These are phyloP conservation scores for Spongilla lacustris DNA, from an alignment of 37 sponge, comb jelly and placozoan genomes.

Conservation along the genomic window DNA sequence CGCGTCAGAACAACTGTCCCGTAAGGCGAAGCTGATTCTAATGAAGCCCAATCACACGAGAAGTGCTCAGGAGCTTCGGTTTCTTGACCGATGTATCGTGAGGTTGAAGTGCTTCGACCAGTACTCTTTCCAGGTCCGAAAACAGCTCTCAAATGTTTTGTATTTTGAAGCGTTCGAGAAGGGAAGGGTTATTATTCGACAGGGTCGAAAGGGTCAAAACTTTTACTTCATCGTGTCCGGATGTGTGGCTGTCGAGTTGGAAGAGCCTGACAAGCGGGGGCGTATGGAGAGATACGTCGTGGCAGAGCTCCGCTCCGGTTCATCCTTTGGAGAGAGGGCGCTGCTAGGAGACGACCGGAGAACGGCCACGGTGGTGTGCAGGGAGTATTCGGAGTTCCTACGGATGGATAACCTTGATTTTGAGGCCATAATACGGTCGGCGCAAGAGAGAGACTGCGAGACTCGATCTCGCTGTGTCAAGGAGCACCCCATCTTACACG, in stretches of 20 bases:
- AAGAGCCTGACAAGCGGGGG: conserved; percentile 48
- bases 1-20: conserved; percentile 38
- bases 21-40: conserved; percentile 61
- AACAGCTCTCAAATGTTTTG: conserved; percentile 65
- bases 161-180: conserved; percentile 70
- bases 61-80: conserved; percentile 50
- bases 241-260: conserved; percentile 62
- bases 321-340: conserved; percentile 87
- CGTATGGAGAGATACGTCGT: conserved; percentile 38
- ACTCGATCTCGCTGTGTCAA: conserved; percentile 28
- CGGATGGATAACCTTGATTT: conserved; percentile 73
- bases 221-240: conserved; percentile 89
- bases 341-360: conserved; percentile 51
- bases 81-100: conserved; percentile 31
- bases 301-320: conserved; percentile 73
- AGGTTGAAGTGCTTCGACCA: conserved; percentile 68
- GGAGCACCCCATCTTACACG: conserved; percentile 37
- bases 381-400: conserved; percentile 69
- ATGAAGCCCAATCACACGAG: conserved; percentile 49
- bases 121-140: conserved; percentile 68
- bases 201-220: conserved; percentile 73
- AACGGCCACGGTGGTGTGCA: conserved; percentile 81
- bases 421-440: conserved; percentile 54
- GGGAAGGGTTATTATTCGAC: conserved; percentile 73
- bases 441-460: conserved; percentile 59